A percentile compares a stretch with the other conserved stretches of the same genome.
phyloP scores from a whole-genome alignment of 2,888 invertebrate species.

The Isotomurus palustris region DNA sequence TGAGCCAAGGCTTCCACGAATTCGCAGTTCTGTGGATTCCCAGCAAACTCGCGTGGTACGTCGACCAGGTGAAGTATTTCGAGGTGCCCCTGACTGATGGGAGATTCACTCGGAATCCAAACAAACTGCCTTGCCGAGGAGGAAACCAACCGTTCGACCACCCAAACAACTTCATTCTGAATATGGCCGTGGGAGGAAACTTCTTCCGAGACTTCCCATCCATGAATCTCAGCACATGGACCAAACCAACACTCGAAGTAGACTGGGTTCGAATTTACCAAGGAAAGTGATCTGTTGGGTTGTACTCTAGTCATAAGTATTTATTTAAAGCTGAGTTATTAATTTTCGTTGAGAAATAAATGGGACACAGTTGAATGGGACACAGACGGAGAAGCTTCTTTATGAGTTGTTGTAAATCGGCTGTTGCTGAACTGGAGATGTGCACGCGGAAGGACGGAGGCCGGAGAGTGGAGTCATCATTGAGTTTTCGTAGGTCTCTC shows the following conservation, averaged over 20 bases:
- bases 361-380: too few species aligned
- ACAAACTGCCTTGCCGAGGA: conserved; percentile 34
- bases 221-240: conserved; percentile 32
- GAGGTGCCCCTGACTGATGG: conserved; percentile 36
- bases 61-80: conserved; percentile 37
- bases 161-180: conserved; percentile 38
- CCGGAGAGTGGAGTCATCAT: too few species aligned
- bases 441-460: too few species aligned
- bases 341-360: too few species aligned
- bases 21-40: conserved; percentile 42
- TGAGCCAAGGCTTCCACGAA: conserved; percentile 39
- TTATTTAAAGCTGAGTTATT: too few species aligned
- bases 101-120: conserved; percentile 26
- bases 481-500: too few species aligned
- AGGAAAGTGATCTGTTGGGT: too few species aligned
- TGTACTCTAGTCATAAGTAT: too few species aligned
- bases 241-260: conserved; percentile 40
- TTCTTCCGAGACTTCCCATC: conserved; percentile 34
- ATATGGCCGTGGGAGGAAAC: conserved; percentile 41
- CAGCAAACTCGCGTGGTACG: conserved; percentile 37
- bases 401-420: too few species aligned
- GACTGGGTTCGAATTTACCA: conserved; percentile 44
- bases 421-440: too few species aligned
- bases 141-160: conserved; percentile 31
- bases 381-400: too few species aligned